Evolutionary conservation across 53 echinoderm and acorn worm genomes (phyloP), one percentile per base, ranked within the genome.

Genomic region (Stichopus horrens): DNA sequence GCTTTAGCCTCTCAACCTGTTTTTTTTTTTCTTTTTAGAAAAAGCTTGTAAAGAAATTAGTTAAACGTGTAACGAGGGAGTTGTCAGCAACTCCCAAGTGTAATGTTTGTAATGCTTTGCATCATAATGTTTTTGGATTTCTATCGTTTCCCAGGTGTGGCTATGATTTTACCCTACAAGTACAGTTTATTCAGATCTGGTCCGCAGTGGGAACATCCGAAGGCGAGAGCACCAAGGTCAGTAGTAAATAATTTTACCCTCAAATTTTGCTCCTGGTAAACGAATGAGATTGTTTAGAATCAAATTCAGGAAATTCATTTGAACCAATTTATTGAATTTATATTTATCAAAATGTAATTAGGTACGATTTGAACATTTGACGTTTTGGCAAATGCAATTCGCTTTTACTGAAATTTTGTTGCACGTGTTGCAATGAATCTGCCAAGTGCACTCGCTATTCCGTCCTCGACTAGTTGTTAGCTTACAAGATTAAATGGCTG

Each of bases 101-200:
- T 73, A 73, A 65, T 6, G 4, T 87, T 20, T 19, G 18, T 71
- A n/a, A 23, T 57, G 4, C 4, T 37, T 37, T 37, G 37, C 2
- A 37, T 37, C 1, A 37, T 37, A 79, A 11, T 19, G 7, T 88
- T 18, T 9, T 51, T 83, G 5, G 53, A 57, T 85, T 5, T 53
- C 74, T 53, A 51, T 63, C 55, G 11, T 88, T 67, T 66, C 67
- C 21, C 91, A 96, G 96, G 93, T 91, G 92, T 94, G 77, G 96
- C 96, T 5, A 89, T 94, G 84, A 93, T 96, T 54, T 89, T 96
- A 82, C 94, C 96, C 7, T 85, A 93, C 79, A 76, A 92, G 53
- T 90, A 86, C 75, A 89, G 93, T 57, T 88, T 73, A 52, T 91
- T 79, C 76, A 86, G 96, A 37, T 85, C 82, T 19, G 91, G 95